phyloP scores from a whole-genome alignment of 53 echinoderm and acorn worm species.

The Apostichopus leukothele region DNA sequence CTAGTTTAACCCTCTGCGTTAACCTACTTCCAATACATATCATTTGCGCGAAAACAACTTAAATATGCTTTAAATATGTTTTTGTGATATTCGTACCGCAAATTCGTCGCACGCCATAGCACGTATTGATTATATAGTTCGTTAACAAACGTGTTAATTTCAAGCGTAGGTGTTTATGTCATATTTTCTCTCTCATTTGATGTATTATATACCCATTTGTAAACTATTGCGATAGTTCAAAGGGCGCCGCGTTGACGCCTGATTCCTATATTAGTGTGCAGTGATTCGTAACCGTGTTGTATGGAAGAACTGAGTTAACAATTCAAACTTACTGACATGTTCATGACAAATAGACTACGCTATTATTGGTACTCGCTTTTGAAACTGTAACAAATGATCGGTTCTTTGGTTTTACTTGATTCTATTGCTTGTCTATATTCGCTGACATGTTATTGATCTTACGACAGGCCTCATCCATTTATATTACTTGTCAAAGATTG shows the following conservation, averaged over 20 bases:
- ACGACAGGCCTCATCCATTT: slow-evolving; percentile 26
- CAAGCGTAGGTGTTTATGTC: too few species aligned
- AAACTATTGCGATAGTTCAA: not conserved
- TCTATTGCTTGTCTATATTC: not conserved
- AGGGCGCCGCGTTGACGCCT: not conserved
- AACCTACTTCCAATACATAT: too few species aligned
- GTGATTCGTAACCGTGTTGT: not conserved
- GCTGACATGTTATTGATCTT: slow-evolving; percentile 29
- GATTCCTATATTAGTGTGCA: not conserved
- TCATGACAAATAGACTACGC: slow-evolving; percentile 12
- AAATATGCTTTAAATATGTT: too few species aligned
- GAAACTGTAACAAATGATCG: slow-evolving; percentile 2
- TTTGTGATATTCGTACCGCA: too few species aligned
- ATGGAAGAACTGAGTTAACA: not conserved
- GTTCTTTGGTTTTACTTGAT: not conserved
- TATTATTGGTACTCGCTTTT: slow-evolving; percentile 3
- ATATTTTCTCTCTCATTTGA: too few species aligned
- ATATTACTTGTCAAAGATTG: slow-evolving; percentile 5
- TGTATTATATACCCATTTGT: too few species aligned
- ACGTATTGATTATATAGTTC: too few species aligned
- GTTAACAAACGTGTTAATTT: too few species aligned
- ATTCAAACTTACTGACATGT: slow-evolving; percentile 3
- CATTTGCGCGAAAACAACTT: too few species aligned
- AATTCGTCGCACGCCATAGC: too few species aligned
- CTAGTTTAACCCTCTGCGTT: too few species aligned